Evolutionary conservation across 2,797 vertebrate species (phyloP).

Genomic region (Pristis pectinata): DNA sequence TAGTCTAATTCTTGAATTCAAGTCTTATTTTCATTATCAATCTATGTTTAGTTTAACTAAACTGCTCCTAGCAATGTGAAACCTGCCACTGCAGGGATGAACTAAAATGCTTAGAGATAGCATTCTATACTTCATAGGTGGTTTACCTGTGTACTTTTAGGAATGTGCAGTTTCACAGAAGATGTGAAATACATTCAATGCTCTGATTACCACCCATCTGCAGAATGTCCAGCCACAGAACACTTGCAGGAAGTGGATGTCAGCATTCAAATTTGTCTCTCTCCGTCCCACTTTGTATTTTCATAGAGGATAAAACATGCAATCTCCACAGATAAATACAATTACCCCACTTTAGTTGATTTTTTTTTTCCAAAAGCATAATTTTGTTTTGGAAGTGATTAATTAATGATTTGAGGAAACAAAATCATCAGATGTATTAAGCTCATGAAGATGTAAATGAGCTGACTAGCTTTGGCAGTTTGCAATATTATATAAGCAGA

Average conservation of each 20-base stretch:
- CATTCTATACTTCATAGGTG: background rate
- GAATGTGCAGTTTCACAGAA: background rate
- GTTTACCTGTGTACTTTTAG: background rate
- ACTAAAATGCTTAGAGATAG: background rate
- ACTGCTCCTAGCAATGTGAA: background rate
- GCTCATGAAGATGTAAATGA: background rate
- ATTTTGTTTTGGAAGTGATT: conserved; percentile 15
- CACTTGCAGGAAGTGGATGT: background rate
- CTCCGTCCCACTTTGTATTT: background rate
- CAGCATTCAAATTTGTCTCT: background rate
- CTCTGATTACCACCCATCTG: background rate
- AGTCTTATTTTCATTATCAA: background rate
- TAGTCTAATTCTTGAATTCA: background rate
- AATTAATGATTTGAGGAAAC: background rate
- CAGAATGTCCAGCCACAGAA: background rate
- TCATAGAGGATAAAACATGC: background rate
- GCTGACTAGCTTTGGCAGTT: background rate
- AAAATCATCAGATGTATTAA: background rate
- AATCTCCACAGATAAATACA: background rate
- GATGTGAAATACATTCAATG: background rate
- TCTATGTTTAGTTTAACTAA: background rate
- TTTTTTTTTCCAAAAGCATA: background rate
- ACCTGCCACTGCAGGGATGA: background rate
- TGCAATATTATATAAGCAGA: background rate
- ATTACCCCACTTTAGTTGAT: background rate